phyloP scores from a whole-genome alignment of 2,113 vertebrate species.

The Eulemur macaco region DNA sequence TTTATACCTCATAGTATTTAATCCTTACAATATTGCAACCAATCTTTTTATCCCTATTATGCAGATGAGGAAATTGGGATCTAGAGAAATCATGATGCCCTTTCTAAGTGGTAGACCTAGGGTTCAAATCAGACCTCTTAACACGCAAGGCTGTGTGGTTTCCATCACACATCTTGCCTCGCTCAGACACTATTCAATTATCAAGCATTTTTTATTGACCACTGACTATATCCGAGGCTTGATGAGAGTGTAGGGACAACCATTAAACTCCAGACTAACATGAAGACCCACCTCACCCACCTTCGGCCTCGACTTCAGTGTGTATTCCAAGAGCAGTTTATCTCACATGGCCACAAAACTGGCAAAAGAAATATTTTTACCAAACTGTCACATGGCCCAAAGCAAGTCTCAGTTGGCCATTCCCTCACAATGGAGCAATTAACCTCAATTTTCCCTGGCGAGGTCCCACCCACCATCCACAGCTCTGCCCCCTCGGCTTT shows the following conservation, averaged over 20 bases:
- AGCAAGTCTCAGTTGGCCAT: not conserved
- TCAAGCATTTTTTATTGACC: not conserved
- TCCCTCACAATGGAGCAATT: not conserved
- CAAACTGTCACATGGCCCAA: not conserved
- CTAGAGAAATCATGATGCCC: not conserved
- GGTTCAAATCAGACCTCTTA: not conserved
- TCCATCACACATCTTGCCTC: not conserved
- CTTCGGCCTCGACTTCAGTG: not conserved
- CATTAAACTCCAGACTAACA: not conserved
- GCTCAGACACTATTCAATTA: not conserved
- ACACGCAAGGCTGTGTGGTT: not conserved
- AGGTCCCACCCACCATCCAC: not conserved
- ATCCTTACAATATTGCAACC: not conserved
- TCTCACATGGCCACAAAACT: slow-evolving; percentile 22
- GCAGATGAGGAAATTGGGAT: not conserved
- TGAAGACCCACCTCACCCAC: not conserved
- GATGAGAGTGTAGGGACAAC: not conserved
- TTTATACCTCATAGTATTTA: not conserved
- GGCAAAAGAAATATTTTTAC: slow-evolving; percentile 9
- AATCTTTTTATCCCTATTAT: not conserved
- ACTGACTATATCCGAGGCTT: not conserved
- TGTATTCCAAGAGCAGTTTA: not conserved
- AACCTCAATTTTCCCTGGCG: not conserved
- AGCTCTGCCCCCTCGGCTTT: not conserved
- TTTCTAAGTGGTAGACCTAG: not conserved